A percentile compares a stretch with the other conserved stretches of the same genome.
Evolutionary conservation across 2,113 vertebrate species (phyloP).

Genomic region (Tylochromis polylepis): DNA sequence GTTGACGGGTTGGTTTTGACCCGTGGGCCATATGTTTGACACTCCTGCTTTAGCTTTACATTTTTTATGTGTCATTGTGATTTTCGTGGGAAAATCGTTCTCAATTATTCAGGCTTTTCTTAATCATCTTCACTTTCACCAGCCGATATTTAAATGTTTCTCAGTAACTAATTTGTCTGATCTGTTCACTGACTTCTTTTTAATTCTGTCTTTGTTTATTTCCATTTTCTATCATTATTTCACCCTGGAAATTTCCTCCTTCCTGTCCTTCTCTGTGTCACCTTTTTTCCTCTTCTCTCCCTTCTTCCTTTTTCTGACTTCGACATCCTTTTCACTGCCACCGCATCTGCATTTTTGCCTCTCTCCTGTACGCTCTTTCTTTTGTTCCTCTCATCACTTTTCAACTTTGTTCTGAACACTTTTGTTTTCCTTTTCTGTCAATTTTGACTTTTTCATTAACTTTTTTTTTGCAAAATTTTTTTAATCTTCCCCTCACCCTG

Average conservation of each 20-base stretch:
- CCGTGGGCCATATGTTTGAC: background rate
- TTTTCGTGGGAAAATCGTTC: background rate
- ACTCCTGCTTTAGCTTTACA: rapidly evolving
- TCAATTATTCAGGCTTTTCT: background rate
- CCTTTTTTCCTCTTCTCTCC: background rate
- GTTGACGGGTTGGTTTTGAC: background rate
- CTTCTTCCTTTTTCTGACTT: background rate
- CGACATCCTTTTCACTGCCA: background rate
- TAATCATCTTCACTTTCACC: background rate
- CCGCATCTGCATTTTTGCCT: background rate
- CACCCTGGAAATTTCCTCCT: rapidly evolving
- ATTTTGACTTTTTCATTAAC: background rate
- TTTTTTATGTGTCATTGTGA: background rate
- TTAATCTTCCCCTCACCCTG: background rate
- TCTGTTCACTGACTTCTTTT: background rate
- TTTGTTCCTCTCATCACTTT: background rate
- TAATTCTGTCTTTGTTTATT: background rate
- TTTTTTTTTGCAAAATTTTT: background rate
- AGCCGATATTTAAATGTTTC: background rate
- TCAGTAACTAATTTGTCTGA: background rate
- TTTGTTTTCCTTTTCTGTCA: background rate
- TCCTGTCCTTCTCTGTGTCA: background rate
- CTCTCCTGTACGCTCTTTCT: background rate
- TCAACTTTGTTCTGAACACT: background rate
- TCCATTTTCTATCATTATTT: background rate